Base-by-base conservation (phyloP, 2,888 invertebrate species). In the Prosapia bicincta region DNA sequence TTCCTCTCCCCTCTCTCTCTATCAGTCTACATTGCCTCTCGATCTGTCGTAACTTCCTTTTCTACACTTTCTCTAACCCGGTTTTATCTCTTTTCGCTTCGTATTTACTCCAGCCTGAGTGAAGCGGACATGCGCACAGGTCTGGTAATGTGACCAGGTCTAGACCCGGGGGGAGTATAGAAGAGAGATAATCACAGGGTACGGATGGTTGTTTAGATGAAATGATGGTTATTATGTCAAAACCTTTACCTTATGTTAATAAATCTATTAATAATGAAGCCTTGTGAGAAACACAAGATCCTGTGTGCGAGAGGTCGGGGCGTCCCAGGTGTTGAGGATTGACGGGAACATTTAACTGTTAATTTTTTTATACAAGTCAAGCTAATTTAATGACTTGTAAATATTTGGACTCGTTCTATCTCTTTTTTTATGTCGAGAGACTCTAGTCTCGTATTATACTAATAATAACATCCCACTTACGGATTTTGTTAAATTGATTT, bases 211-310 rank as follows among this genome's bases (percentile, higher is more conserved):
- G 54, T 54, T 54, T 54, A 54, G 20, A n/a, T 20, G 54, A 54
- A 54, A 54, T 54, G 54, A 54, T 54, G 54, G 54, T 54, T 54
- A 54, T 54, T 54, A 54, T 54, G 54, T 54, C 54, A 54, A 54
- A 54, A 54, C 20, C 54, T 54, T 54, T 54, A 54, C 54, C 54
- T 20, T 54, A 54, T 54, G 54, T 54, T 54, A 54, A 54, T 54
- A 54, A 54, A 54, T 54, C 54, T 54, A 54, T 54, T 54, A 54
- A 20, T 20, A 20, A 20, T n/a, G n/a, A 54, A 54, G 54, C 3
- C 3, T 54, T 54, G 54, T 54, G 54, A 54, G 54, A 54, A 54
- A 54, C 20, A 20, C 20, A 54, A 54, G 54, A 9, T 38, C 9
- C 10, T 38, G 38, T 38, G 3, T 20, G 5, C 5, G 0, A 54